Evolutionary conservation across 2,113 vertebrate species (phyloP).

Genomic region (Burhinus oedicnemus): DNA sequence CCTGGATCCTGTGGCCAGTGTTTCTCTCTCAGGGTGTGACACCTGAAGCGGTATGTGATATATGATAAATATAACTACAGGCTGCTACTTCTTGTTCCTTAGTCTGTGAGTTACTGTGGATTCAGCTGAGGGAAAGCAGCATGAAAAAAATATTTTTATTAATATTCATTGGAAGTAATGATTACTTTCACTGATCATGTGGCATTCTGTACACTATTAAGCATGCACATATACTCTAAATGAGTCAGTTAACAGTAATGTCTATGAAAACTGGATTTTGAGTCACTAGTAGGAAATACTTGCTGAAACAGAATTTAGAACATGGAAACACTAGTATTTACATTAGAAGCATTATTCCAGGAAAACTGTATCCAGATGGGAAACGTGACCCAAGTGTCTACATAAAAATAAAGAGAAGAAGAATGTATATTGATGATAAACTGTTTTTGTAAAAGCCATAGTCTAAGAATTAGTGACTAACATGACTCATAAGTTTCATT

Average conservation of each 20-base stretch:
- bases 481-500: not conserved
- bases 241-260: not conserved
- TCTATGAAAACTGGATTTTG: not conserved
- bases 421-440: not conserved
- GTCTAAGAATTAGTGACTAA: not conserved
- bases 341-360: not conserved
- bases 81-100: not conserved
- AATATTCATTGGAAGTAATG: not conserved
- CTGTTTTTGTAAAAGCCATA: not conserved
- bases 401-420: not conserved
- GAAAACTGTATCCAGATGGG: not conserved
- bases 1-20: not conserved
- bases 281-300: not conserved
- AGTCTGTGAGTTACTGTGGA: not conserved
- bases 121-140: not conserved
- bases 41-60: not conserved
- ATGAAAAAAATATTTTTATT: not conserved
- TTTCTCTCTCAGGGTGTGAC: not conserved
- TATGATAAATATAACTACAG: not conserved
- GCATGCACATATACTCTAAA: not conserved
- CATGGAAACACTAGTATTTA: not conserved
- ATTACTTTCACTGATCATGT: not conserved
- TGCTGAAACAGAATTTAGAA: not conserved
- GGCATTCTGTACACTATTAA: not conserved
- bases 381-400: not conserved